These are phyloP conservation scores for Chrysina gloriosa DNA, from an alignment of 2,888 invertebrate species.

Conservation along the genomic window DNA sequence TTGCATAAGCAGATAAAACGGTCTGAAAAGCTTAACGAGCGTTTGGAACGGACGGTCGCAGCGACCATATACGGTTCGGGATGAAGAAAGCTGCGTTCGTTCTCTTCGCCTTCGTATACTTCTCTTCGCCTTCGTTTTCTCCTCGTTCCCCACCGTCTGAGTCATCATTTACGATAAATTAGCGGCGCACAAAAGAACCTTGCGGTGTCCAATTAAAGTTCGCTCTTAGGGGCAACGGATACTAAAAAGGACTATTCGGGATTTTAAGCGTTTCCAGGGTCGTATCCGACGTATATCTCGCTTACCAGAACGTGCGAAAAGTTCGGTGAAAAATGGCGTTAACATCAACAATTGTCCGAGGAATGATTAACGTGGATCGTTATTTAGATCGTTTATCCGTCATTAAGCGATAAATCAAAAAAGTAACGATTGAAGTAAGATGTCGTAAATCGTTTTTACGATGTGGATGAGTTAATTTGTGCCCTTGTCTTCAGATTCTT, in stretches of 20 bases:
- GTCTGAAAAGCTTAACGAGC: not conserved
- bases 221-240: not conserved
- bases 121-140: not conserved
- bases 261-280: not conserved
- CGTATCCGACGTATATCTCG: not conserved
- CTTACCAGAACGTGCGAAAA: too few relatives aligned
- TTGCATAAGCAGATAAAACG: slow-evolving; percentile 31
- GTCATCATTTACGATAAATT: slow-evolving; percentile 34
- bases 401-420: too few relatives aligned
- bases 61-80: slow-evolving; percentile 1
- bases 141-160: not conserved
- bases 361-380: too few relatives aligned
- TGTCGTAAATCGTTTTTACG: too few relatives aligned
- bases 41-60: too few relatives aligned
- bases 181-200: slow-evolving; percentile 15
- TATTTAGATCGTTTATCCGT: too few relatives aligned
- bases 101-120: not conserved
- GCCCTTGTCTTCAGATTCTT: too few relatives aligned
- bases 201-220: slow-evolving; percentile 30
- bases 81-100: not conserved
- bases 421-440: too few relatives aligned
- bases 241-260: slow-evolving; percentile 13
- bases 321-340: too few relatives aligned
- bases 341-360: too few relatives aligned
- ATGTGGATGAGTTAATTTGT: too few relatives aligned